These are phyloP conservation scores for Macrotus californicus DNA, from an alignment of 2,113 vertebrate species.

Conservation along the genomic window DNA sequence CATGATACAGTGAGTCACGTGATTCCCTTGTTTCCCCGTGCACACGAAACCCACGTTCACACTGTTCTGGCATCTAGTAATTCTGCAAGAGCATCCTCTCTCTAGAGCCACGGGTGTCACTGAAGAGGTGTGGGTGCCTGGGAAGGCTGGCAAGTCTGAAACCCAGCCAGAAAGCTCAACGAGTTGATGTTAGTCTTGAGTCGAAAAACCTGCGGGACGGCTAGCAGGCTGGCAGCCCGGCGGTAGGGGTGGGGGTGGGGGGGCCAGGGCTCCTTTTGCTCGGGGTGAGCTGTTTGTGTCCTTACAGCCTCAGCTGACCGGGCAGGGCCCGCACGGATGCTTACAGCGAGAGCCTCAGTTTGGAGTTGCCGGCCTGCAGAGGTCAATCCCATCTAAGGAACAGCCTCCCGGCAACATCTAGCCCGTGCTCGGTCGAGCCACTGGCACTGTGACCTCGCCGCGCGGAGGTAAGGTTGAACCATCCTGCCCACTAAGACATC, in stretches of 20 bases:
- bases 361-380: neutral
- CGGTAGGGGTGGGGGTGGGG: too few species aligned
- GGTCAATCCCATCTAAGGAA: neutral
- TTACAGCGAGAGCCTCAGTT: neutral
- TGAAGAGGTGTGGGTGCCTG: neutral
- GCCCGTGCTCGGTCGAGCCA: too few species aligned
- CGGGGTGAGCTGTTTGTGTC: neutral
- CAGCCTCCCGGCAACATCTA: neutral
- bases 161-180: neutral
- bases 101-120: too few species aligned
- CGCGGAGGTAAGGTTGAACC: neutral
- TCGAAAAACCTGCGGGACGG: neutral
- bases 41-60: fast-evolving
- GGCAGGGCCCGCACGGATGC: neutral
- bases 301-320: neutral
- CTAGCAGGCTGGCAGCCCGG: neutral
- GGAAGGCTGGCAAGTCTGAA: neutral
- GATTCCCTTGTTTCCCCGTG: neutral
- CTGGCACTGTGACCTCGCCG: neutral
- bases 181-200: neutral
- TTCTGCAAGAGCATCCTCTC: too few species aligned
- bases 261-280: neutral
- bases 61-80: fast-evolving
- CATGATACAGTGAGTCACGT: neutral
- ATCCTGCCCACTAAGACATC: neutral